Evolutionary conservation across 1,140 invertebrate species (phyloP).

Genomic region (Megathymus violae): DNA sequence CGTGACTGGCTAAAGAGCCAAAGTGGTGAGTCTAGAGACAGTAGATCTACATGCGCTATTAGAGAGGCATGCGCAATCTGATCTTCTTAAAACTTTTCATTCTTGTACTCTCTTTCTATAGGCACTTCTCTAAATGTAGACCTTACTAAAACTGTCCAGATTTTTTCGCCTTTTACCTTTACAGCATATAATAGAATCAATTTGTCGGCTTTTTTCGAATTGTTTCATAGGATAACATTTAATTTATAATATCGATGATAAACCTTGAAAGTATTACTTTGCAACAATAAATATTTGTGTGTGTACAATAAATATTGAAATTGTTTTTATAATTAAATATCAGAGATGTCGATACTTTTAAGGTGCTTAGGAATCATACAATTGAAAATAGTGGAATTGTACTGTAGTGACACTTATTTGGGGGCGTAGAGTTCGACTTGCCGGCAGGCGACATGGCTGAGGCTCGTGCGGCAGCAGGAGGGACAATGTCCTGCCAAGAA

Average conservation of each 20-base stretch:
- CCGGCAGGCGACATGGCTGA: slow-evolving; percentile 72
- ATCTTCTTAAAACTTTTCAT: slow-evolving; percentile 40
- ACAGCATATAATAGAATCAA: slow-evolving; percentile 21
- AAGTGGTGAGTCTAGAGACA: slow-evolving; percentile 80
- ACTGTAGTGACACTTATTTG: slow-evolving; percentile 64
- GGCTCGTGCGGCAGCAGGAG: slow-evolving; percentile 70
- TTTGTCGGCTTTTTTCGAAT: slow-evolving; percentile 21
- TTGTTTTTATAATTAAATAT: slow-evolving; percentile 5
- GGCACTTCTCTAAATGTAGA: slow-evolving; percentile 26
- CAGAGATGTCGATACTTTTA: slow-evolving; percentile 31
- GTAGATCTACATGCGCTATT: slow-evolving; percentile 78
- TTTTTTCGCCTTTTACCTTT: slow-evolving; percentile 18
- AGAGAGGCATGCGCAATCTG: slow-evolving; percentile 72
- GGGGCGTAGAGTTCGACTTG: slow-evolving; percentile 77
- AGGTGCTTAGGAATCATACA: slow-evolving; percentile 29
- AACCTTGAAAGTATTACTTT: slow-evolving; percentile 36
- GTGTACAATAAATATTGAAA: background rate
- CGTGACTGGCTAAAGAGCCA: slow-evolving; percentile 81
- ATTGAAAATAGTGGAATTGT: slow-evolving; percentile 36
- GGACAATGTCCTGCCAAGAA: slow-evolving; percentile 95
- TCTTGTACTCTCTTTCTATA: slow-evolving; percentile 28
- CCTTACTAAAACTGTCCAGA: slow-evolving; percentile 21
- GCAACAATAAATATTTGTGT: too few relatives aligned
- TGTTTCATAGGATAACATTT: slow-evolving; percentile 12
- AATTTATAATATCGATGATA: slow-evolving; percentile 15